Percentiles rank a stretch among this genome's conserved stretches.
Conservation (phyloP, 2,888 invertebrate species). For the Meta bourneti region DNA sequence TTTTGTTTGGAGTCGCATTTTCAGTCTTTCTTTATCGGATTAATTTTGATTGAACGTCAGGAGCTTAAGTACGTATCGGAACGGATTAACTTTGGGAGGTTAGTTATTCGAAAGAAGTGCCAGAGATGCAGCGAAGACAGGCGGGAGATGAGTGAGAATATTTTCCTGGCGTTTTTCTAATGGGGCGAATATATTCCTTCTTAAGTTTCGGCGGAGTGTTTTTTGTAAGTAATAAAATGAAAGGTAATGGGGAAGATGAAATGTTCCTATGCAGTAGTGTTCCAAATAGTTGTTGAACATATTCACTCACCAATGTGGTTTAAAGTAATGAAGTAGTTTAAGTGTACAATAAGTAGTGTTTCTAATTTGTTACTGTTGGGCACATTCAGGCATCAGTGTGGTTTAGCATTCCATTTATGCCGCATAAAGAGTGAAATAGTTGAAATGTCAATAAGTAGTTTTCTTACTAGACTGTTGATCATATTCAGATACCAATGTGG, state of each 20-base stretch:
- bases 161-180: neutral
- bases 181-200: neutral
- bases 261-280: neutral
- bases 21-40: conserved; percentile 31
- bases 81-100: conserved; percentile 48
- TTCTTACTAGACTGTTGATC: too few relatives aligned
- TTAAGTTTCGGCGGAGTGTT: neutral
- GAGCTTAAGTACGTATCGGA: conserved; percentile 34
- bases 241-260: neutral
- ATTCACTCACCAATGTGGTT: too few relatives aligned
- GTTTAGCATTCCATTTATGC: too few relatives aligned
- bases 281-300: too few relatives aligned
- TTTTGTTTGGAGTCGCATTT: conserved; percentile 23
- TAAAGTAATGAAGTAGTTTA: too few relatives aligned
- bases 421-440: too few relatives aligned
- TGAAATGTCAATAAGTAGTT: too few relatives aligned
- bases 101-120: neutral
- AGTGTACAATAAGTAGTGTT: too few relatives aligned
- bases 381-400: too few relatives aligned
- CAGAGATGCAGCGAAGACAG: neutral
- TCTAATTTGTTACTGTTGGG: too few relatives aligned
- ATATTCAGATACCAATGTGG: too few relatives aligned
- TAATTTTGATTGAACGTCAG: conserved; percentile 56
- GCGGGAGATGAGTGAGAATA: neutral
- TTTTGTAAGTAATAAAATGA: neutral